These are phyloP conservation scores for Probosciger aterrimus DNA, from an alignment of 2,113 vertebrate genomes.

Conservation along the genomic window DNA sequence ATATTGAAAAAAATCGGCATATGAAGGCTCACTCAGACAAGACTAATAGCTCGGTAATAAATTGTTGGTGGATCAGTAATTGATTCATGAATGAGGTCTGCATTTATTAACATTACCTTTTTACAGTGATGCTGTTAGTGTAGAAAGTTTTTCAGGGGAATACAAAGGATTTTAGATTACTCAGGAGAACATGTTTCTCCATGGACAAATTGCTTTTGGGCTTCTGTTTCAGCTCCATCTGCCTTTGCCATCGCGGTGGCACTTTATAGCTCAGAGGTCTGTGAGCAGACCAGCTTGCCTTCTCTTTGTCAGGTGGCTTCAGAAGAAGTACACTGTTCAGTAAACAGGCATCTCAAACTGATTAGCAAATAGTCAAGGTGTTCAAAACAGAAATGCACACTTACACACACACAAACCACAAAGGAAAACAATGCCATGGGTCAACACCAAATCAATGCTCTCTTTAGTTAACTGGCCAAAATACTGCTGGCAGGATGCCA, in stretches of 20 bases:
- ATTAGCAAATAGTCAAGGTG: neutral
- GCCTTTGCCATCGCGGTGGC: neutral
- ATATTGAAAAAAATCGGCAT: neutral
- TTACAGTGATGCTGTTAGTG: neutral
- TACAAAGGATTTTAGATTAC: neutral
- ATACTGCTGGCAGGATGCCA: neutral
- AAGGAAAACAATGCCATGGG: neutral
- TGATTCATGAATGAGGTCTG: neutral
- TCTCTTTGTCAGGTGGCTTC: neutral
- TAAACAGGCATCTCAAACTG: neutral
- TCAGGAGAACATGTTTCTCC: neutral
- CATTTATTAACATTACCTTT: neutral
- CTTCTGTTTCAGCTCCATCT: neutral
- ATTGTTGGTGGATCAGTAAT: neutral
- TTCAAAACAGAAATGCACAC: neutral
- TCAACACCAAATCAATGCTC: slow-evolving; percentile 23
- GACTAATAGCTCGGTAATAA: neutral
- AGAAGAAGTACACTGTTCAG: neutral
- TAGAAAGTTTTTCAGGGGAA: neutral
- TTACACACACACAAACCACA: neutral
- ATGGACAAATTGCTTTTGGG: neutral
- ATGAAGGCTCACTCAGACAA: neutral
- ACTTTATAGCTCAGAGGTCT: neutral
- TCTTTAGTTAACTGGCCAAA: neutral
- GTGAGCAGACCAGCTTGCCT: neutral